phyloP scores from a whole-genome alignment of 2,888 invertebrate genomes.

The Piscicola geometra region DNA sequence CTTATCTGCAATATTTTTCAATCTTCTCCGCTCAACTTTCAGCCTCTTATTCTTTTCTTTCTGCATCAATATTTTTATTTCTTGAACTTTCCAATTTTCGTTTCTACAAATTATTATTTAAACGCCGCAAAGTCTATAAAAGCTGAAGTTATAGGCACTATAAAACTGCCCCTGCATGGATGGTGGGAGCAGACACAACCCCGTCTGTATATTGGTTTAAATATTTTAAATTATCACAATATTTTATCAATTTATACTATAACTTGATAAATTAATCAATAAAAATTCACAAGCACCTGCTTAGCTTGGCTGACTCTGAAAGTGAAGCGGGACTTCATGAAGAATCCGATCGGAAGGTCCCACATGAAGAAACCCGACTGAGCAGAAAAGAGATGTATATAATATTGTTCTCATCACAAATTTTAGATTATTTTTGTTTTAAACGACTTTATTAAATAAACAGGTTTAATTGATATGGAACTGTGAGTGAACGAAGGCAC shows the following conservation, averaged over 20 bases:
- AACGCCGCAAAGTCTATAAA: conserved; percentile 38
- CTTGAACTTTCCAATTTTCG: too few relatives aligned
- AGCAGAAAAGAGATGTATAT: neutral
- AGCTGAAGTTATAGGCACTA: conserved; percentile 36
- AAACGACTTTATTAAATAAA: too few relatives aligned
- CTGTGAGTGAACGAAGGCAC: too few relatives aligned
- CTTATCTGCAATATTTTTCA: too few relatives aligned
- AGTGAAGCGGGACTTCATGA: conserved; percentile 37
- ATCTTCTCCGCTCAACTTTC: too few relatives aligned
- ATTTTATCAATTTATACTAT: neutral
- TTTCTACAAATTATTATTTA: too few relatives aligned
- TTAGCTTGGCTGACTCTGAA: conserved; percentile 39
- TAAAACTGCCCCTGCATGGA: neutral
- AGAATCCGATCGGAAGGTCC: conserved; percentile 43
- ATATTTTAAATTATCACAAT: neutral
- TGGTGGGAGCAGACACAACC: conserved; percentile 23
- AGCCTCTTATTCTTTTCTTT: too few relatives aligned
- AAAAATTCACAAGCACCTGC: neutral
- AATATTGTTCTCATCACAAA: too few relatives aligned
- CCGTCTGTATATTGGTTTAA: neutral
- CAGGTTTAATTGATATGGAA: too few relatives aligned
- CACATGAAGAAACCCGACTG: conserved; percentile 32
- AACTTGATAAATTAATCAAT: neutral
- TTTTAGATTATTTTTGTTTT: too few relatives aligned
- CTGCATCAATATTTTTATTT: too few relatives aligned